Evolutionary conservation across 2,888 invertebrate genomes (phyloP).

Genomic region (Stenolophus ochropezus): DNA sequence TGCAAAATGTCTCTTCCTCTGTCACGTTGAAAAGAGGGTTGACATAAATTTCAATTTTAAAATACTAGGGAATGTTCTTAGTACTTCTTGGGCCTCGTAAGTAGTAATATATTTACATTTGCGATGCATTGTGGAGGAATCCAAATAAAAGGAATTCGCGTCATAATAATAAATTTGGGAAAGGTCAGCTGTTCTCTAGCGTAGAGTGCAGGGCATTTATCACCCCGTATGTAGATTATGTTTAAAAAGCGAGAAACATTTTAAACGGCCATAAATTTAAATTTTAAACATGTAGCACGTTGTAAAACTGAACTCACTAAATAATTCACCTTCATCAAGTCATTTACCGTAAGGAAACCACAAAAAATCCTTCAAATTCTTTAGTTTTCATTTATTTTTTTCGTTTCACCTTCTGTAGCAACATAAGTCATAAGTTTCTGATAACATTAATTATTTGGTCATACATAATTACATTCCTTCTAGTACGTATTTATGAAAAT

Average conservation of each 20-base stretch:
- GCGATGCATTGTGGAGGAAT: background rate
- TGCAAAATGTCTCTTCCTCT: background rate
- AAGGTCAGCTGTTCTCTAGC: background rate
- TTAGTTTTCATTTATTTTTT: too few relatives aligned
- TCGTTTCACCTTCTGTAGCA: too few relatives aligned
- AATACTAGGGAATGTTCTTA: background rate
- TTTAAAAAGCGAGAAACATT: slow-evolving; percentile 34
- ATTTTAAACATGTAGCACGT: slow-evolving; percentile 11
- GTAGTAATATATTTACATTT: background rate
- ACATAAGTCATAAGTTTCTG: too few relatives aligned
- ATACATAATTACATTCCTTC: too few relatives aligned
- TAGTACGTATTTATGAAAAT: too few relatives aligned
- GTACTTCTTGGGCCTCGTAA: background rate
- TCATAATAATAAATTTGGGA: background rate
- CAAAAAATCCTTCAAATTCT: too few relatives aligned
- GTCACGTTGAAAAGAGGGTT: background rate
- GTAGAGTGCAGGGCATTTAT: background rate
- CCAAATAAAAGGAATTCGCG: background rate
- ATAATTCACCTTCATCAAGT: background rate
- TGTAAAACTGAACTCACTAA: background rate
- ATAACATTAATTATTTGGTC: too few relatives aligned
- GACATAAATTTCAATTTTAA: background rate
- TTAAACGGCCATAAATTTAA: slow-evolving; percentile 18
- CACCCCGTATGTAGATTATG: slow-evolving; percentile 21
- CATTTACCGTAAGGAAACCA: background rate